These are phyloP conservation scores for Podarcis lilfordi DNA, from an alignment of 2,797 vertebrate genomes.

Conservation along the genomic window DNA sequence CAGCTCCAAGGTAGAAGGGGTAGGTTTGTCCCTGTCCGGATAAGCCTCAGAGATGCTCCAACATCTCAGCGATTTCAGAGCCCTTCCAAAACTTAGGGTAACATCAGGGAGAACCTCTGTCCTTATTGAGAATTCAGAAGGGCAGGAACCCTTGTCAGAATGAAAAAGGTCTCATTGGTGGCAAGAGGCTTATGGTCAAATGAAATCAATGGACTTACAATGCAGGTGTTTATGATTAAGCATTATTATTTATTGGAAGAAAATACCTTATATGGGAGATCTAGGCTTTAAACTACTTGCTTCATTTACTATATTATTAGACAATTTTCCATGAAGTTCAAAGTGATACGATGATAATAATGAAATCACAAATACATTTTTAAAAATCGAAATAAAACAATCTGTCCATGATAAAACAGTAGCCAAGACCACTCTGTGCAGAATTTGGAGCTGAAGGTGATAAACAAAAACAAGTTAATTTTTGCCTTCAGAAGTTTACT, in stretches of 20 bases:
- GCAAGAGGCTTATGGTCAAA: not conserved
- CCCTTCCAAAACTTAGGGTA: not conserved
- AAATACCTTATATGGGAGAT: not conserved
- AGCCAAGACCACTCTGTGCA: not conserved
- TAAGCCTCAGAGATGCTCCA: not conserved
- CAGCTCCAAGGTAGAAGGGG: too few species aligned
- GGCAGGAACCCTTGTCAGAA: not conserved
- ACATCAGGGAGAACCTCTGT: not conserved
- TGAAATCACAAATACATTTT: not conserved
- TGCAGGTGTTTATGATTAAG: not conserved
- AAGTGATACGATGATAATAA: not conserved
- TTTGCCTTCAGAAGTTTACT: not conserved
- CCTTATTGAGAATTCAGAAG: not conserved
- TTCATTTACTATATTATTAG: not conserved
- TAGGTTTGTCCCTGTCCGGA: not conserved
- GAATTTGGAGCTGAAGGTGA: too few species aligned
- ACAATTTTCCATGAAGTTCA: not conserved
- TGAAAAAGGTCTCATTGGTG: not conserved
- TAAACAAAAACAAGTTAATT: not conserved
- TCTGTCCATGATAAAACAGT: not conserved
- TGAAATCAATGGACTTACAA: not conserved
- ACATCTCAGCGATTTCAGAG: not conserved
- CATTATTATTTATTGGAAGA: not conserved
- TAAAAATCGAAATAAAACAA: not conserved
- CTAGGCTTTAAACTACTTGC: not conserved